These are phyloP conservation scores for Microcebus ravelobensis DNA, from an alignment of 2,113 vertebrate genomes.

Conservation along the genomic window DNA sequence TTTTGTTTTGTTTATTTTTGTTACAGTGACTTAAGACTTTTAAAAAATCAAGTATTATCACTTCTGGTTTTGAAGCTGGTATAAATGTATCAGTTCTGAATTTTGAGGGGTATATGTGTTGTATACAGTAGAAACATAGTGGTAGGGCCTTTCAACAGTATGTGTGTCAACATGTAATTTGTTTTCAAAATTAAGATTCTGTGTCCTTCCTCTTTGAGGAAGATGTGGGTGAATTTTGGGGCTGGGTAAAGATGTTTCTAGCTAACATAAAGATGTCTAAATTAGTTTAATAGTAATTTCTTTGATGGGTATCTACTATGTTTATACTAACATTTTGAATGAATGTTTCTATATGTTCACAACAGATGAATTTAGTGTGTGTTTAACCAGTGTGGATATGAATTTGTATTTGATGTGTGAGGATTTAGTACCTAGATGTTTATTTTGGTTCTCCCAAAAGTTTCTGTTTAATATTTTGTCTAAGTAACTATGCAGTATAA, in stretches of 20 bases:
- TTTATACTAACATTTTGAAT: constrained; percentile 23
- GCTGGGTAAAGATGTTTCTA: background rate
- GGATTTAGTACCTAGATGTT: background rate
- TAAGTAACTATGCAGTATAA: background rate
- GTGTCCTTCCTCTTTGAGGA: background rate
- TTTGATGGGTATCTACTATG: background rate
- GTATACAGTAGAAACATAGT: background rate
- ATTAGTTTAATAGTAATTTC: constrained; percentile 5
- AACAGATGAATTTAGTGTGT: background rate
- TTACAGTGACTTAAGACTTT: background rate
- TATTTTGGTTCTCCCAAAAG: constrained; percentile 29
- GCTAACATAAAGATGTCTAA: background rate
- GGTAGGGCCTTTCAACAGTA: background rate
- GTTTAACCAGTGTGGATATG: background rate
- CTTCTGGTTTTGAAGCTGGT: background rate
- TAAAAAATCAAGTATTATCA: background rate
- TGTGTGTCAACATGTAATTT: background rate
- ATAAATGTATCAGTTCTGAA: background rate
- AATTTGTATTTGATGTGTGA: background rate
- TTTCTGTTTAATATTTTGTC: constrained; percentile 18
- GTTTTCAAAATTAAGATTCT: constrained; percentile 25
- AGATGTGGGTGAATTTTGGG: background rate
- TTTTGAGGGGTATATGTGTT: background rate
- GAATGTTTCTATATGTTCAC: background rate
- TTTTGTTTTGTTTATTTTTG: background rate